Conservation (phyloP, 1,140 invertebrate species). For the Heliconius nattereri region DNA sequence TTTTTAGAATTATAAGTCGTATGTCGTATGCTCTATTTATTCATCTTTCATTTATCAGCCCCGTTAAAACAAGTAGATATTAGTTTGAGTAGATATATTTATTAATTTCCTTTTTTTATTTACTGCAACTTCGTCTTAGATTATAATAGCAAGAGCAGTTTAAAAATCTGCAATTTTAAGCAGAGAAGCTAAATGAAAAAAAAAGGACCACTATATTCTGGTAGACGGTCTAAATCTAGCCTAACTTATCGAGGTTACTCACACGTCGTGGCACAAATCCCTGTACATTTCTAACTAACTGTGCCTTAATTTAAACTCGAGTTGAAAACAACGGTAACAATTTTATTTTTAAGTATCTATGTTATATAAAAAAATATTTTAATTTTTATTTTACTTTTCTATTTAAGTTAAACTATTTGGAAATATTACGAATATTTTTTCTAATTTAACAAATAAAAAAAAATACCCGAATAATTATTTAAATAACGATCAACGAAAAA, state of each 20-base stretch:
- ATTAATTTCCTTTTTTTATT: too few species aligned
- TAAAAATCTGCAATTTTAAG: neutral
- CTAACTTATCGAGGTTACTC: conserved; percentile 31
- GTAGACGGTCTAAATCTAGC: conserved; percentile 31
- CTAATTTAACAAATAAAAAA: neutral
- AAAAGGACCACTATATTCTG: neutral
- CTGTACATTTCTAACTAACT: conserved; percentile 22
- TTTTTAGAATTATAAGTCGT: too few species aligned
- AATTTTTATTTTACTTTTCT: too few species aligned
- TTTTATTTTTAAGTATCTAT: neutral
- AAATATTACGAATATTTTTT: too few species aligned
- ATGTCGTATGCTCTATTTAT: too few species aligned
- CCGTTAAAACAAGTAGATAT: too few species aligned
- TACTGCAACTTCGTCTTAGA: neutral
- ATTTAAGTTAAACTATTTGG: too few species aligned
- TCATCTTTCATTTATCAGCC: too few species aligned
- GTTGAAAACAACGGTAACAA: neutral
- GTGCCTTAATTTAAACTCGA: conserved; percentile 7
- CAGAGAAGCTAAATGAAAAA: neutral
- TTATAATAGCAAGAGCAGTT: neutral
- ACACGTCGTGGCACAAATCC: conserved; percentile 22
- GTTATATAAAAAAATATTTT: neutral
- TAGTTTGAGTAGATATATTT: too few species aligned
- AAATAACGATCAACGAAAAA: too few species aligned
- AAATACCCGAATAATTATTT: too few species aligned